Evolutionary conservation across 1,140 invertebrate species (phyloP), one percentile per base, ranked within the genome.

Genomic region (roundworm (Caenorhabditis elegans)): DNA sequence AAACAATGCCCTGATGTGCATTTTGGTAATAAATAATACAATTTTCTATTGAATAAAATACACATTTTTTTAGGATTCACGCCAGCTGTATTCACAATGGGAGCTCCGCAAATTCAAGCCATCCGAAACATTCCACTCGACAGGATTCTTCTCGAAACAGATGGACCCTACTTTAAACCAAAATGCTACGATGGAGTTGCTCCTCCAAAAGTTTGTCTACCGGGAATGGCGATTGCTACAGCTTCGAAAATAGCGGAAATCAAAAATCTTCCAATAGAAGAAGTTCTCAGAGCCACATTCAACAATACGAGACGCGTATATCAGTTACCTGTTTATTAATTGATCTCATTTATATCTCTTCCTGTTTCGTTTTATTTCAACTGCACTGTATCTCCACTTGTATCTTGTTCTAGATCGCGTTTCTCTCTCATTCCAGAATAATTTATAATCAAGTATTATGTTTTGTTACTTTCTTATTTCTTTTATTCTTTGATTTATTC

Each of bases 11-110:
- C 78, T 3, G 55, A 79, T 70, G 55, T 55, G 6, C 55, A 79
- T 34, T 79, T 79, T 39, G 78, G 78, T 79, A 65, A 36, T 24
- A 19, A 39, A 13, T 70, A 6, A 17, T 5, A n/a, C 6, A 17
- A n/a, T n/a, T n/a, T n/a, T n/a, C n/a, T n/a, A n/a, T n/a, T n/a
- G n/a, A n/a, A n/a, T n/a, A n/a, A n/a, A n/a, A n/a, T n/a, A n/a
- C n/a, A n/a, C n/a, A n/a, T n/a, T n/a, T n/a, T n/a, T 65, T 22
- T 24, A 79, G 78, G 78, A 15, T 79, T 39, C 34, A 79, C 78
- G 3, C 5, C 19, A 26, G 34, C 22, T 10, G n/a, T 65, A n/a
- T 10, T 26, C 1, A n/a, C 36, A 5, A 22, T 65, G 3, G 31
- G 17, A 4, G 78, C 43, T n/a, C 2, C 6, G 1, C 53, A 65